phyloP scores from a whole-genome alignment of 64 coral and sea anemone genomes.

The Montipora cactus region DNA sequence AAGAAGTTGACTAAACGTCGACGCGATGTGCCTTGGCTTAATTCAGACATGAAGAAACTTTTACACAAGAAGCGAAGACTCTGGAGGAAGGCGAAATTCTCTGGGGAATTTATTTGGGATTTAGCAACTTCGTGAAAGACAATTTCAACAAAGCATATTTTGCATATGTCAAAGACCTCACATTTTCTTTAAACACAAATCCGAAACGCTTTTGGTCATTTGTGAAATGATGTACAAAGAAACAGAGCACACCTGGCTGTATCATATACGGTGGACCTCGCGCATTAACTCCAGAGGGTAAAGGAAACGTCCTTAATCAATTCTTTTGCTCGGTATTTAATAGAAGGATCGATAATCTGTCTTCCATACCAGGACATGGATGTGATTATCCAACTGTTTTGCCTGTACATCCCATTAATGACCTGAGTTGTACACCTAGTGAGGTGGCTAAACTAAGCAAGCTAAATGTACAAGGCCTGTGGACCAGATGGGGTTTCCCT shows the following conservation, averaged over 20 bases:
- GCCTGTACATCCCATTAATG: background rate
- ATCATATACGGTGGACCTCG: background rate
- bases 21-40: constrained; percentile 11
- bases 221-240: no score
- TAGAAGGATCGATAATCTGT: background rate
- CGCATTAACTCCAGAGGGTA: background rate
- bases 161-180: constrained; percentile 10
- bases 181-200: background rate
- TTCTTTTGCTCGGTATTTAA: constrained; percentile 5
- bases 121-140: constrained; percentile 23
- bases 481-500: no score
- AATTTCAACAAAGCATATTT: background rate
- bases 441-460: background rate
- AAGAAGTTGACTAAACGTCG: constrained; percentile 11
- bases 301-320: background rate
- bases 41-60: constrained; percentile 14
- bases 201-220: background rate
- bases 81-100: constrained; percentile 14
- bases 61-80: constrained; percentile 10
- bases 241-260: no score
- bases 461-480: background rate
- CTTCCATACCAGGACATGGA: background rate
- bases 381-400: background rate
- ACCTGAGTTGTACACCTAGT: background rate
- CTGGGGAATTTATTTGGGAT: background rate